These are phyloP conservation scores for Teleopsis dalmanni DNA, from an alignment of 1,140 invertebrate species.

Conservation along the genomic window DNA sequence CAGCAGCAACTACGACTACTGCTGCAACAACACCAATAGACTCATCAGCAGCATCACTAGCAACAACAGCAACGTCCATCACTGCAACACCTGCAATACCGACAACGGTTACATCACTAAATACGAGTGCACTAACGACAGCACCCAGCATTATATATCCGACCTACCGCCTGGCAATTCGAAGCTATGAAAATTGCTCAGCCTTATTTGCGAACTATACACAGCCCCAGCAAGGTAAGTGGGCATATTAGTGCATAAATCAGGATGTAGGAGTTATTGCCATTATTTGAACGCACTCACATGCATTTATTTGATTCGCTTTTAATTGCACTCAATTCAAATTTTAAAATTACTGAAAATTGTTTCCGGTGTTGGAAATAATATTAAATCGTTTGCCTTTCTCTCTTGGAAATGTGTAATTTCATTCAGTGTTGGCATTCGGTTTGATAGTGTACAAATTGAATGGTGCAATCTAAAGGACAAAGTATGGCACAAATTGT, in stretches of 20 bases:
- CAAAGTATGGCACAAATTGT: too few relatives aligned
- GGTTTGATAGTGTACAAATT: too few relatives aligned
- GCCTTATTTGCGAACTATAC: constrained; percentile 36
- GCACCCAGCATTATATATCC: constrained; percentile 13
- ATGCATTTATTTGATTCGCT: too few relatives aligned
- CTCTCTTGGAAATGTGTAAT: too few relatives aligned
- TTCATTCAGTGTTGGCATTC: too few relatives aligned
- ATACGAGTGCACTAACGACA: constrained; percentile 3
- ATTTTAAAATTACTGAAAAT: too few relatives aligned
- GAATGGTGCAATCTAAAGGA: too few relatives aligned
- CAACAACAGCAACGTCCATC: constrained; percentile 4
- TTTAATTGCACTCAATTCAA: too few relatives aligned
- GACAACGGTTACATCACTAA: constrained; percentile 2
- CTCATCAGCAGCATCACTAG: background rate
- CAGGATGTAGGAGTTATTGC: too few relatives aligned
- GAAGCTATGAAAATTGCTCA: constrained; percentile 28
- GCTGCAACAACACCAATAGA: background rate
- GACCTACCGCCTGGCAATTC: constrained; percentile 10
- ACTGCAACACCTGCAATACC: background rate
- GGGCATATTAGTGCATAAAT: background rate
- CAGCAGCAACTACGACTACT: constrained; percentile 6
- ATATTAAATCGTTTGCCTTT: too few relatives aligned
- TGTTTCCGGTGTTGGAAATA: too few relatives aligned
- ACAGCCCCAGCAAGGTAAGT: constrained; percentile 32
- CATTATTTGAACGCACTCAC: too few relatives aligned